Evolutionary conservation across 1,140 invertebrate species (phyloP).

Genomic region (Pseudoatta argentina): DNA sequence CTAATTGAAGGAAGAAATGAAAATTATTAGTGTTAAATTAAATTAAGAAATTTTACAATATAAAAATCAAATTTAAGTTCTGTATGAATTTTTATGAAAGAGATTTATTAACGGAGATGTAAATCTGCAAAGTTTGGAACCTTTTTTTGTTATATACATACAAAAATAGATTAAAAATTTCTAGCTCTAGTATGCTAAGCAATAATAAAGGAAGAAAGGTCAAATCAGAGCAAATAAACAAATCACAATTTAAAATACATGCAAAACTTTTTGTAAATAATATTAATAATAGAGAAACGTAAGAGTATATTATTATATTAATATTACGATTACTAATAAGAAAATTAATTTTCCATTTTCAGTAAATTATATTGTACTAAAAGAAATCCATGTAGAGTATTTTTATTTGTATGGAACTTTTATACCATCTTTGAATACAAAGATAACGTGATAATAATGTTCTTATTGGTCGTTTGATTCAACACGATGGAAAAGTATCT

Average conservation of each 20-base stretch:
- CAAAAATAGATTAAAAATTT: not conserved
- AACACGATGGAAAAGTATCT: slow-evolving; percentile 34
- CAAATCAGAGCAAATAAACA: too few relatives aligned
- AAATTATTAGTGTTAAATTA: slow-evolving; percentile 11
- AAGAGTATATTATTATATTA: not conserved
- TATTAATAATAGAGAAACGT: not conserved
- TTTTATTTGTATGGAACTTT: slow-evolving; percentile 7
- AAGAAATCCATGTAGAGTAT: too few relatives aligned
- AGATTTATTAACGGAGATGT: not conserved
- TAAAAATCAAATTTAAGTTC: not conserved
- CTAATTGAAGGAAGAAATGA: slow-evolving; percentile 27
- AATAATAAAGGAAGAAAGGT: too few relatives aligned
- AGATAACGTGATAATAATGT: slow-evolving; percentile 30
- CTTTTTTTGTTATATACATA: not conserved
- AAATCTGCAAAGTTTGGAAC: not conserved
- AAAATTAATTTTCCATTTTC: not conserved
- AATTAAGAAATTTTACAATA: not conserved
- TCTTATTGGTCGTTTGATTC: slow-evolving; percentile 33
- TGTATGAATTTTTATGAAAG: slow-evolving; percentile 15
- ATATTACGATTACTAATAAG: not conserved
- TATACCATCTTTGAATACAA: not conserved
- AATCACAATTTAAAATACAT: too few relatives aligned
- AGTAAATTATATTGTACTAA: slow-evolving; percentile 1
- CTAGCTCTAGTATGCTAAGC: too few relatives aligned
- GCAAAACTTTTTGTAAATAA: not conserved